A percentile compares a stretch with the other conserved stretches of the same genome.
These are phyloP conservation scores for Macroglossus sobrinus DNA, from an alignment of 2,113 vertebrate species.

Conservation along the genomic window DNA sequence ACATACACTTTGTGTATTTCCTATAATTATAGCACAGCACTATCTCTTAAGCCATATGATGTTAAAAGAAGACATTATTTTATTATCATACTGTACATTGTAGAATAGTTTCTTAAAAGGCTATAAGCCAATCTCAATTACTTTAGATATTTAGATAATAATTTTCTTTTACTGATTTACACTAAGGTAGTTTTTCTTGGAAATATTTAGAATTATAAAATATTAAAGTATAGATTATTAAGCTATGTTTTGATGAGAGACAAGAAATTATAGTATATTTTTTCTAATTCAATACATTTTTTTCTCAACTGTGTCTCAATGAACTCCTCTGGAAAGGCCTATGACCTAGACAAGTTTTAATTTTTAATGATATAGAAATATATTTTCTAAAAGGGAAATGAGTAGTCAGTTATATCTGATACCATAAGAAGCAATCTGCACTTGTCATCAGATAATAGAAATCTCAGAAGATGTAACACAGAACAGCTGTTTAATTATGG, in stretches of 20 bases:
- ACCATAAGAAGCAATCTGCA: neutral
- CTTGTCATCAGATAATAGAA: neutral
- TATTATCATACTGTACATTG: neutral
- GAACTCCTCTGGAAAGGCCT: conserved; percentile 6
- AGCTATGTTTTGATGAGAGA: conserved; percentile 20
- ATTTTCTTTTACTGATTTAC: conserved; percentile 6
- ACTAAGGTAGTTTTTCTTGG: neutral
- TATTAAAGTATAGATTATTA: neutral
- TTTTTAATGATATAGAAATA: conserved; percentile 5
- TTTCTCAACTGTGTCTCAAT: neutral
- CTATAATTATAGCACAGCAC: neutral
- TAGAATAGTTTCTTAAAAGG: neutral
- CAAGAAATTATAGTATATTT: conserved; percentile 6
- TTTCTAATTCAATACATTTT: neutral
- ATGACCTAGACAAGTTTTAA: conserved; percentile 32
- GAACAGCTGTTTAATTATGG: neutral
- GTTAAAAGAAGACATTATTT: neutral
- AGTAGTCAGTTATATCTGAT: neutral
- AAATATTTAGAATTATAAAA: conserved; percentile 30
- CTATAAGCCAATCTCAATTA: neutral
- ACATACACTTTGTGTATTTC: neutral
- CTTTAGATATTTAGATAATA: neutral
- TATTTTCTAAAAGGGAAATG: conserved; percentile 38
- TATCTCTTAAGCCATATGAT: neutral
- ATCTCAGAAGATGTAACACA: neutral